Evolutionary conservation across 2,888 invertebrate genomes (phyloP), one percentile per base, ranked within the genome.

Genomic region (Heliconius ethilla): DNA sequence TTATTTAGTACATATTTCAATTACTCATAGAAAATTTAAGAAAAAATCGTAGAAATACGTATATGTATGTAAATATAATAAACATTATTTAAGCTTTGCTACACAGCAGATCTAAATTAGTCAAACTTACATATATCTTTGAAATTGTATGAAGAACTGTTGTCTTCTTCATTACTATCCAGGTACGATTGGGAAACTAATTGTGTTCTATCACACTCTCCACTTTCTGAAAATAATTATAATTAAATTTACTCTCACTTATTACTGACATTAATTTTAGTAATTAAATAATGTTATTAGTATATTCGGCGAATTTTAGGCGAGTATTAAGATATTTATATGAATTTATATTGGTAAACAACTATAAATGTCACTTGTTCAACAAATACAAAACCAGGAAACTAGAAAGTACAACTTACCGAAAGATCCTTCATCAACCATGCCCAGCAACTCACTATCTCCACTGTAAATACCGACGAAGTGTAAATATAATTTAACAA

Each of bases 131-230:
- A 88, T 82, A 93, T 82, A 82, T 93, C 93, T 86, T 90, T 91
- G 82, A 89, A 93, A 83, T 84, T 88, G 82, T 90, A 91, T 22
- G 90, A 80, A 70, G 87, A 86, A 82, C 88, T 90, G 77, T 92
- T 93, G 67, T 91, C 89, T 76, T 92, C 92, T 69, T 94, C 92
- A 82, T 94, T 94, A n/a, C 94, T 90, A 83, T 95, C 95, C 83
- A 96, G 87, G 83, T 95, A 92, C 18, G 94, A 91, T 84, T 95
- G 95, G 73, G 95, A 89, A n/a, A 95, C 94, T 83, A 95, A 89
- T 82, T 95, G 95, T 75, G 95, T 91, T 81, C 94, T 95, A 65
- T 94, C 95, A 82, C 83, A 83, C 78, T 92, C 90, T 79, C 84
- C 84, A 83, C 90, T 90, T 75, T 89, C 94, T 93, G 90, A 83